Evolutionary conservation across 2,888 invertebrate genomes (phyloP).

Genomic region (Parascotia fuliginaria): DNA sequence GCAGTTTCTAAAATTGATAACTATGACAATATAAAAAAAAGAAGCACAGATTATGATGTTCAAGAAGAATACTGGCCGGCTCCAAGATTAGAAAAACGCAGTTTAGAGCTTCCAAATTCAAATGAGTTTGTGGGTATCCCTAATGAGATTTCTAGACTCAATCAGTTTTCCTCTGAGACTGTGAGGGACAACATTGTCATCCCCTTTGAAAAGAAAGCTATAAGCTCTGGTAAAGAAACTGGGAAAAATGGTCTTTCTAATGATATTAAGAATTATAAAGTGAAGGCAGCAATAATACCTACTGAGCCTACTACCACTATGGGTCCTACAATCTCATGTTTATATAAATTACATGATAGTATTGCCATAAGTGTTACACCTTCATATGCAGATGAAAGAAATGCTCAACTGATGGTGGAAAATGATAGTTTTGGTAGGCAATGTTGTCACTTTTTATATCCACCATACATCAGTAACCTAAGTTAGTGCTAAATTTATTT

Average conservation of each 20-base stretch:
- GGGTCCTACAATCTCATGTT: slow-evolving; percentile 66
- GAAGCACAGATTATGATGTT: slow-evolving; percentile 27
- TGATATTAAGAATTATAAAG: slow-evolving; percentile 59
- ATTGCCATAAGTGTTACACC: slow-evolving; percentile 73
- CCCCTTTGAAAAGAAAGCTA: slow-evolving; percentile 53
- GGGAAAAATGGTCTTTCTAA: slow-evolving; percentile 57
- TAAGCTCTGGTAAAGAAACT: slow-evolving; percentile 55
- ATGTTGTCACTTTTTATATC: no score
- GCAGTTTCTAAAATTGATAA: slow-evolving; percentile 28
- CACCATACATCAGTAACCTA: no score
- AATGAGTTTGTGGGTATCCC: slow-evolving; percentile 56
- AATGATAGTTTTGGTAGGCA: slow-evolving; percentile 70
- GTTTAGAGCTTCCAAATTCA: slow-evolving; percentile 58
- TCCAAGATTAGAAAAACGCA: slow-evolving; percentile 57
- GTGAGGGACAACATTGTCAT: slow-evolving; percentile 51
- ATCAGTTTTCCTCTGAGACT: slow-evolving; percentile 54
- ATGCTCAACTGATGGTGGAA: slow-evolving; percentile 69
- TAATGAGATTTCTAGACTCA: slow-evolving; percentile 45
- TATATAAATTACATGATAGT: slow-evolving; percentile 70
- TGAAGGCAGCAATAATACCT: slow-evolving; percentile 55
- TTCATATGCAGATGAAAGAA: slow-evolving; percentile 67
- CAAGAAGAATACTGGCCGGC: slow-evolving; percentile 38
- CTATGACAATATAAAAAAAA: slow-evolving; percentile 32
- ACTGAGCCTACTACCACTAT: slow-evolving; percentile 58
- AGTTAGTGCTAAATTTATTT: no score